These are phyloP conservation scores for Hofmannophila pseudospretella DNA, from an alignment of 2,888 invertebrate species.

Conservation along the genomic window DNA sequence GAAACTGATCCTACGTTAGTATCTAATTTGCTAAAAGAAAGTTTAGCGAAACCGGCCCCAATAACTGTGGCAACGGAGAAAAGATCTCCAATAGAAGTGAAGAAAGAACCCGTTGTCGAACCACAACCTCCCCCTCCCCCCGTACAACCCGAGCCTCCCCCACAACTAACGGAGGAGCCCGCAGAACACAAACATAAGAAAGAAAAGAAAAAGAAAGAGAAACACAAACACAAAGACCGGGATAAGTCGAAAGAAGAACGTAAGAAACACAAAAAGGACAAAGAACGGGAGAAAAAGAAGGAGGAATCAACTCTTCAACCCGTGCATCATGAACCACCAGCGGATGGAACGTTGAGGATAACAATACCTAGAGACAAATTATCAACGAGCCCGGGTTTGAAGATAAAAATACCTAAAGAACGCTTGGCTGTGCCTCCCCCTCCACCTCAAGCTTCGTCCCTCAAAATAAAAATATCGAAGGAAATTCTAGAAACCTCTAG, in stretches of 20 bases:
- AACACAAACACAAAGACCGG: constrained; percentile 87
- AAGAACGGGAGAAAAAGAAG: constrained; percentile 64
- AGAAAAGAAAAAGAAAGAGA: constrained; percentile 88
- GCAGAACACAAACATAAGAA: constrained; percentile 65
- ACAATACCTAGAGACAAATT: constrained; percentile 67
- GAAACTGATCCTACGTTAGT: constrained; percentile 85
- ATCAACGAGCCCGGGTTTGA: constrained; percentile 76
- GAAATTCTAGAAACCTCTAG: constrained; percentile 80
- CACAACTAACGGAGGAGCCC: constrained; percentile 29
- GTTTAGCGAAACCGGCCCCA: constrained; percentile 70
- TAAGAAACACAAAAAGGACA: constrained; percentile 85
- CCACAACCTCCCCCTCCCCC: constrained; percentile 29
- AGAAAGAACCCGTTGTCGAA: constrained; percentile 41
- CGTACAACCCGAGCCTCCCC: constrained; percentile 21
- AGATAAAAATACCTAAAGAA: constrained; percentile 90
- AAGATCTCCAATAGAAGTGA: constrained; percentile 49
- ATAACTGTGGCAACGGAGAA: constrained; percentile 61
- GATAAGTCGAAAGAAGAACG: constrained; percentile 84
- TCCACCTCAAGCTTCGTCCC: constrained; percentile 61
- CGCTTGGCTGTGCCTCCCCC: constrained; percentile 78
- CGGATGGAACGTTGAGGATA: constrained; percentile 54
- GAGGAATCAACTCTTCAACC: constrained; percentile 36
- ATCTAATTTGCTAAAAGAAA: constrained; percentile 83
- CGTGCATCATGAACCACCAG: constrained; percentile 22
- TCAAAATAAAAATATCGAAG: constrained; percentile 90